A percentile compares a stretch with the other conserved stretches of the same genome.
Conservation (phyloP, 2,113 vertebrate species). For the Bos javanicus region DNA sequence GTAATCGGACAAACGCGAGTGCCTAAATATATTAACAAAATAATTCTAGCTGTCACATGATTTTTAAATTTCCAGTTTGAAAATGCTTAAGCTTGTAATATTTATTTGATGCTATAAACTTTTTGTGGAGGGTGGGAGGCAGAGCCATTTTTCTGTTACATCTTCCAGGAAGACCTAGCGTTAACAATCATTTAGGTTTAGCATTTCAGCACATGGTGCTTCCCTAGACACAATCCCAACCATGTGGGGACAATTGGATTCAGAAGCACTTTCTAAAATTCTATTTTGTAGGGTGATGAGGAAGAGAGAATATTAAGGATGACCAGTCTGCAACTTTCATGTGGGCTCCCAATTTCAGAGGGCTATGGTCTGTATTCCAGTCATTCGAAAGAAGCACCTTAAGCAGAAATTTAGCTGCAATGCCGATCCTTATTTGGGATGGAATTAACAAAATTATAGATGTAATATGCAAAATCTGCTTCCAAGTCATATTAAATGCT, state of each 20-base stretch:
- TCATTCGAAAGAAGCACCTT: background rate
- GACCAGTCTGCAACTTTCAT: background rate
- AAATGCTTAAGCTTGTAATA: constrained; percentile 10
- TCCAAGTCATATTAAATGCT: constrained; percentile 29
- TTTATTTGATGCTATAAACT: background rate
- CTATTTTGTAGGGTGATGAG: background rate
- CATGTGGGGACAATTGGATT: background rate
- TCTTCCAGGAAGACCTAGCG: background rate
- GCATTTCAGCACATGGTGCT: background rate
- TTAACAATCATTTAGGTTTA: background rate
- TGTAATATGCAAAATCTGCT: constrained; percentile 14
- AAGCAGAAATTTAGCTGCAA: background rate
- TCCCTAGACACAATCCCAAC: background rate
- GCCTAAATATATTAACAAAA: background rate
- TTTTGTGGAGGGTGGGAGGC: background rate
- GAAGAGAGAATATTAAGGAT: background rate
- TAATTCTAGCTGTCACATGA: background rate
- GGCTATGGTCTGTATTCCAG: background rate
- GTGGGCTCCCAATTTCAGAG: background rate
- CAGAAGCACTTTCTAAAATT: background rate
- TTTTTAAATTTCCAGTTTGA: background rate
- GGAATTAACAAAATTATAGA: constrained; percentile 10
- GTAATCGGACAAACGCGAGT: background rate
- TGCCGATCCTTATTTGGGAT: background rate
- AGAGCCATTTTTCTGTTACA: background rate